phyloP scores from a whole-genome alignment of 1,140 invertebrate species.

The Macrocentrus cingulum region DNA sequence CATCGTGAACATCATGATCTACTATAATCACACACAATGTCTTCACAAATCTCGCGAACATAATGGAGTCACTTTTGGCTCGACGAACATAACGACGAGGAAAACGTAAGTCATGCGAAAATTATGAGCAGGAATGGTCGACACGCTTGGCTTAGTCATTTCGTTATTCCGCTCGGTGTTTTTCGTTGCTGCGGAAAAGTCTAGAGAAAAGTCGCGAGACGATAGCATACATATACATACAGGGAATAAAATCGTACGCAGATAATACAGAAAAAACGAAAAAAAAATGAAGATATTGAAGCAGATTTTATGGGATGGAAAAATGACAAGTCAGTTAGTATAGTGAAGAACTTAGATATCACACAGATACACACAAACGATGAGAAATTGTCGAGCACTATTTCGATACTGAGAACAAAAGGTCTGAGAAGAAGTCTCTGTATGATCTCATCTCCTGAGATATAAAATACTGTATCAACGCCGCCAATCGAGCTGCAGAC shows the following conservation, averaged over 20 bases:
- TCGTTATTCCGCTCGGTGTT: constrained; percentile 16
- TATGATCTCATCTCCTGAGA: constrained; percentile 12
- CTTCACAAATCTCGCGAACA: not conserved
- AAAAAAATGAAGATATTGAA: constrained; percentile 11
- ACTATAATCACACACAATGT: too few species aligned
- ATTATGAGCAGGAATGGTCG: constrained; percentile 15
- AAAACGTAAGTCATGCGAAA: constrained; percentile 12
- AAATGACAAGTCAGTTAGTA: not conserved
- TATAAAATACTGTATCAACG: constrained; percentile 14
- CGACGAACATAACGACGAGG: constrained; percentile 1
- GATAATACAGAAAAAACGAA: constrained; percentile 1
- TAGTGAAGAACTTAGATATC: constrained; percentile 1
- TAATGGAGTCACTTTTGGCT: not conserved
- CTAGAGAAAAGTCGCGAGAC: constrained; percentile 4
- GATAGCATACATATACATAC: not conserved
- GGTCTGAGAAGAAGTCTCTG: constrained; percentile 14
- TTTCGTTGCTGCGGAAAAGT: constrained; percentile 11
- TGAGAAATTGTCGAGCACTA: constrained; percentile 17
- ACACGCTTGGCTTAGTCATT: constrained; percentile 14
- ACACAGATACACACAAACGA: not conserved
- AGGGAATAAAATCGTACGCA: not conserved
- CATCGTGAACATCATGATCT: too few species aligned
- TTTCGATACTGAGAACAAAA: constrained; percentile 14
- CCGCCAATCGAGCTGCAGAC: constrained; percentile 7
- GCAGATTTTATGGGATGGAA: constrained; percentile 19